Evolutionary conservation across 2,797 vertebrate genomes (phyloP), one percentile per base, ranked within the genome.

Genomic region (Botia almorhae): DNA sequence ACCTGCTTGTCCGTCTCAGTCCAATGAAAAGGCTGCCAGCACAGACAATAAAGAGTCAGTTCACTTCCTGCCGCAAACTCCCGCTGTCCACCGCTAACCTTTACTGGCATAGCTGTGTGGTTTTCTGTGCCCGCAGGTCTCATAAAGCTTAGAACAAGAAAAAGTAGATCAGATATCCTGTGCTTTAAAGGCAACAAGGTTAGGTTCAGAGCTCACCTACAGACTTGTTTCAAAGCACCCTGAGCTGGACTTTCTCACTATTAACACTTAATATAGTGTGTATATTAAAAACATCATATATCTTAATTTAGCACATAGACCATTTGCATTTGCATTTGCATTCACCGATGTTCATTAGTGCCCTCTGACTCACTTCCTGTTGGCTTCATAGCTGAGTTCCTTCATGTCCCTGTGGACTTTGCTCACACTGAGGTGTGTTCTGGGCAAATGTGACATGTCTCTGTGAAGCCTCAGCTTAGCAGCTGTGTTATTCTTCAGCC

Each of bases 401-500:
- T 84, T 78, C 48, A 72, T 77, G 84, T 91, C 92, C 87, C 90
- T 48, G 85, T 78, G 87, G 90, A 89, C 84, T 65, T 26, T 83
- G 84, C 84, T 88, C 90, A 91, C 90, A 92, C 88, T 90, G 89
- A 87, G 81, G 79, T 86, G 83, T 84, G 85, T 93, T 92, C 91
- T 92, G 83, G 84, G 92, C 93, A 93, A 93, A 95, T 92, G 91
- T 90, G 94, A 95, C 94, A 89, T 95, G 94, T 96, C 94, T 95
- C 90, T 86, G 95, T 95, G 95, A 93, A 96, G 94, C 94, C 91
- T 92, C 78, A 91, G 90, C 91, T 90, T 90, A 91, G 92, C 96
- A 97, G 95, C 95, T 96, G 95, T 96, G 96, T 97, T 98, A 96
- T 94, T 95, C 89, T 96, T 95, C 94, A 96, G 94, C 94, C 94